phyloP scores from a whole-genome alignment of 1,140 invertebrate species.

The Centruroides sculpturatus region DNA sequence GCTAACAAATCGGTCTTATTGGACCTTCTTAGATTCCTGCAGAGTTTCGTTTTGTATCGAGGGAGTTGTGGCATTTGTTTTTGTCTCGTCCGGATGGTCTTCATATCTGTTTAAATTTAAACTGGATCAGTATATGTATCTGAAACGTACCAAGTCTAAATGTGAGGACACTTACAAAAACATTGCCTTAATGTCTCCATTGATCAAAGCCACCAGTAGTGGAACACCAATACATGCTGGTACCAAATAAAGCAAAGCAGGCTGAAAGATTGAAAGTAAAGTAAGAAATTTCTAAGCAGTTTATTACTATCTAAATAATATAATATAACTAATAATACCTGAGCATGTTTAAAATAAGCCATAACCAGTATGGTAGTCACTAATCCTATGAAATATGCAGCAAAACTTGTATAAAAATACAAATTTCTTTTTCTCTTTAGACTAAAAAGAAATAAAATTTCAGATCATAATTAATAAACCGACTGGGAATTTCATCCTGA shows the following conservation, averaged over 20 bases:
- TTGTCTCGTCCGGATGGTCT: no score
- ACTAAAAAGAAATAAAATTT: slow-evolving; percentile 37
- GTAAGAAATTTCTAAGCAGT: no score
- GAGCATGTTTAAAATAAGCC: slow-evolving; percentile 96
- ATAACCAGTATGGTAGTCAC: slow-evolving; percentile 91
- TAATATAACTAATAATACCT: slow-evolving; percentile 26
- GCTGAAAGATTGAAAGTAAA: slow-evolving; percentile 41
- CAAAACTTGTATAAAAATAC: slow-evolving; percentile 89
- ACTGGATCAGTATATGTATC: no score
- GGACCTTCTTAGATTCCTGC: no score
- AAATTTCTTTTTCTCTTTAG: slow-evolving; percentile 69
- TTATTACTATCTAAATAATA: no score
- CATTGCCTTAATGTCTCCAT: slow-evolving; percentile 78
- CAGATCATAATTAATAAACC: no score
- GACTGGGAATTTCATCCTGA: neutral
- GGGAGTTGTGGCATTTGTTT: no score
- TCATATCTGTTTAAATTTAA: no score
- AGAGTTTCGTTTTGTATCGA: no score
- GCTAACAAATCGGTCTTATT: no score
- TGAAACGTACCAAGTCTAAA: no score
- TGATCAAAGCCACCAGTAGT: slow-evolving; percentile 63
- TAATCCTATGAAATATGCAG: slow-evolving; percentile 87
- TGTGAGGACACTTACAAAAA: slow-evolving; percentile 33
- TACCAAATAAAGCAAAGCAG: slow-evolving; percentile 91
- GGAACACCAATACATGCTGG: slow-evolving; percentile 88